Base-by-base conservation (phyloP, 2,797 vertebrate genomes). In the Halcyon badia region DNA sequence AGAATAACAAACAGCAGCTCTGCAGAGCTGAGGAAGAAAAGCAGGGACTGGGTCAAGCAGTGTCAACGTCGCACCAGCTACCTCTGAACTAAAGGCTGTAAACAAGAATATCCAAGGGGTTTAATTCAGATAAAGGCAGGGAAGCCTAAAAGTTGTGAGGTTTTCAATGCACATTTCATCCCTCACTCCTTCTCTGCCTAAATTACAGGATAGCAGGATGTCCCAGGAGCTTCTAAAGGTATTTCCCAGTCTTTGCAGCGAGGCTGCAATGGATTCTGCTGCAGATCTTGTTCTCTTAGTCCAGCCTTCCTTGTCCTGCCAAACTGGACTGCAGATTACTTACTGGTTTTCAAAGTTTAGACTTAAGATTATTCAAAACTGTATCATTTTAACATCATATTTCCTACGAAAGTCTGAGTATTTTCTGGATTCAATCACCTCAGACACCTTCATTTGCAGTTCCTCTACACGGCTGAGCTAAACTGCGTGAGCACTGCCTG, bases 381-480 rank as follows among this genome's bases (percentile, higher is more conserved):
- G 10, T 33, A 51, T 49, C 28, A 60, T 41, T 81, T 66, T 37
- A 87, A 49, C 15, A 22, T 28, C 41, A 3, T 58, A 14, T 79
- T 52, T 51, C 15, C 39, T 61, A 31, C 3, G 48, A 39, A 73
- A 89, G 16, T 5, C 37, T 17, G 19, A 52, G 30, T 4, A 5
- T 31, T 46, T 39, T 51, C 54, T 54, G 51, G 44, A 22, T 25
- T 16, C 37, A 49, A 15, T 24, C 6, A 42, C 13, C 16, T 44
- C 22, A 26, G 84, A 30, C 37, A 18, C 6, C 35, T 56, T 46
- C 19, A 31, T 49, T 2, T n/a, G 18, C 7, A n/a, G 41, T 71
- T 44, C 26, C 17, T 72, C 37, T 6, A 1, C 3, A 14, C 1
- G 1, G 1, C 7, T 72, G 66, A 33, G 56, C 51, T 52, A 26